Conservation (phyloP, 2,888 invertebrate species). For the Trichogramma evanescens region DNA sequence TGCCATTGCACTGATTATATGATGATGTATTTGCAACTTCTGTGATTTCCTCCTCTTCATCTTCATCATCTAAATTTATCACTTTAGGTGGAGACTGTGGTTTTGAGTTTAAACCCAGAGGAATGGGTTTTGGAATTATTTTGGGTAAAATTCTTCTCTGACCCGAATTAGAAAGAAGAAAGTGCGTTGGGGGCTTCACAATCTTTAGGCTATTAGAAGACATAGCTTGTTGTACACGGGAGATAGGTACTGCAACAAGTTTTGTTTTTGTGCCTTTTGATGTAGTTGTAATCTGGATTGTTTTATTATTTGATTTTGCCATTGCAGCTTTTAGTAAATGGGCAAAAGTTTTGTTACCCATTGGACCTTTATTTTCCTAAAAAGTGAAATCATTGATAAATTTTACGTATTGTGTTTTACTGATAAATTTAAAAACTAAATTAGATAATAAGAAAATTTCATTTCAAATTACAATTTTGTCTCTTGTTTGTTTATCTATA, state of each 20-base stretch:
- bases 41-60: constrained; percentile 23
- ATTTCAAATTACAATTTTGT: no score
- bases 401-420: no score
- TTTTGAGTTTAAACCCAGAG: no score
- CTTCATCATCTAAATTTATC: constrained; percentile 38
- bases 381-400: no score
- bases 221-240: constrained; percentile 7
- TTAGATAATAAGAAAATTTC: no score
- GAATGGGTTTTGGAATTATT: no score
- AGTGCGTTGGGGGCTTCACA: constrained; percentile 13
- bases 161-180: not conserved
- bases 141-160: no score
- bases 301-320: not conserved
- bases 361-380: no score
- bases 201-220: constrained; percentile 10
- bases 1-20: not conserved
- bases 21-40: constrained; percentile 11
- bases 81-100: constrained; percentile 25
- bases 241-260: constrained; percentile 17
- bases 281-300: not conserved
- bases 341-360: no score
- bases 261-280: constrained; percentile 4
- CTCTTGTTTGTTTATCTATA: no score
- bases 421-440: no score
- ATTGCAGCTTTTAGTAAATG: no score